Percentiles rank a stretch among this genome's conserved stretches.
phyloP scores from a whole-genome alignment of 2,888 invertebrate species.

The Andrena flavipes region DNA sequence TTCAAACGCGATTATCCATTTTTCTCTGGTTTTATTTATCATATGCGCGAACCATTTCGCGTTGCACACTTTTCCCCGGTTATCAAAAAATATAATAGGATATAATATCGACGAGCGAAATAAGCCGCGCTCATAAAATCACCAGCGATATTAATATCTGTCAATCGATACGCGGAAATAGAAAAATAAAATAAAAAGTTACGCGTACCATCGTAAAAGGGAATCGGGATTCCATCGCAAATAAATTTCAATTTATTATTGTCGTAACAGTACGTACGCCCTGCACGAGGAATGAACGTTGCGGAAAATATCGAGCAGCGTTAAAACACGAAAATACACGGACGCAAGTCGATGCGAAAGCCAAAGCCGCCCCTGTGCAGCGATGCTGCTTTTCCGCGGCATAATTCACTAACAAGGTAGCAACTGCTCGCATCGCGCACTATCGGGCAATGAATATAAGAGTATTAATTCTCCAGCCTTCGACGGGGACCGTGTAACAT shows the following conservation, averaged over 20 bases:
- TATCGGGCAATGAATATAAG: not conserved
- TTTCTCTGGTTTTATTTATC: slow-evolving; percentile 4
- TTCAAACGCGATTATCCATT: slow-evolving; percentile 9
- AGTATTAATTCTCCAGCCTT: not conserved
- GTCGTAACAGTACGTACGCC: not conserved
- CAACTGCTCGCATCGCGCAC: not conserved
- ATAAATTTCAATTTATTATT: slow-evolving; percentile 19
- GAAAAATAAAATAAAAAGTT: not conserved
- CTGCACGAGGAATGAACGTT: not conserved
- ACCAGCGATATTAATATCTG: slow-evolving; percentile 43
- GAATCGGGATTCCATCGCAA: not conserved
- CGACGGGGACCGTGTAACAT: no score
- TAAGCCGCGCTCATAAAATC: slow-evolving; percentile 7
- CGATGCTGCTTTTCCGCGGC: not conserved
- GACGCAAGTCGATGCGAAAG: not conserved
- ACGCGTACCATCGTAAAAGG: slow-evolving; percentile 3
- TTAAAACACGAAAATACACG: not conserved
- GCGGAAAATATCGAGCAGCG: not conserved
- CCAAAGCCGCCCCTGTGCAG: not conserved
- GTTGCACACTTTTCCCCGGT: not conserved
- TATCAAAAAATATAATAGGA: slow-evolving; percentile 11
- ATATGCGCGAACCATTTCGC: not conserved
- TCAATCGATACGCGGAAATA: slow-evolving; percentile 22
- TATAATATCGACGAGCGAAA: slow-evolving; percentile 15
- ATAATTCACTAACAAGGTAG: not conserved